Base-by-base conservation (phyloP, 2,797 vertebrate species). In the Epinephelus malabaricus region DNA sequence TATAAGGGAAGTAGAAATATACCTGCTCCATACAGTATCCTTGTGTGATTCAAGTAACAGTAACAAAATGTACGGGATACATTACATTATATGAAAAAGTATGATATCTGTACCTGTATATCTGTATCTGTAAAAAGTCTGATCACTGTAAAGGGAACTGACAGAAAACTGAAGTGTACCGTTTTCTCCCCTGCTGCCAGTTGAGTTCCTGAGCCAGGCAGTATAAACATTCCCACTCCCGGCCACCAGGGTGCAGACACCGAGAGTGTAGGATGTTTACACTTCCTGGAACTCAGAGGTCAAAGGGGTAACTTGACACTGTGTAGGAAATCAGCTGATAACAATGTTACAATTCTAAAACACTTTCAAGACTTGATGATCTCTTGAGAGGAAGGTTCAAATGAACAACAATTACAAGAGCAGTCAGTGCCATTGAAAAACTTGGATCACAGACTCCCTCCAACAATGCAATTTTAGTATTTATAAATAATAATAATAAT, bases 221-320 rank as follows among this genome's bases (percentile, higher is more conserved):
- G 97, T 93, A 97, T 97, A 99, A 99, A 99, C 98, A 98, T 56
- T 95, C 98, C 96, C 97, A 96, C 98, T 97, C 98, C 97, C 98
- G 97, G 98, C 97, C 95, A 95, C 95, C 86, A 95, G 92, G 94
- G 93, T 94, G 94, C 91, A 92, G 95, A 97, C 96, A 97, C 97
- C 98, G 97, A 99, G 97, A 98, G 97, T 99, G 97, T 99, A 98
- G 98, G 98, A 97, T 99, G 97, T 99, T 99, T 99, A 99, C 98
- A 99, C 88, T 95, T 92, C 95, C 96, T 97, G 95, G 90, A 94
- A 67, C 97, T 97, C 96, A 95, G 95, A 87, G 93, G 81, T 94
- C 79, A 80, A 69, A 80, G 74, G 34, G 89, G 50, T 30, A 49
- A 55, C 25, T 66, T 49, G 4, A 53, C 8, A 53, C 10, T 0